phyloP scores from a whole-genome alignment of 2,797 vertebrate species.

The Poeciliopsis infans region DNA sequence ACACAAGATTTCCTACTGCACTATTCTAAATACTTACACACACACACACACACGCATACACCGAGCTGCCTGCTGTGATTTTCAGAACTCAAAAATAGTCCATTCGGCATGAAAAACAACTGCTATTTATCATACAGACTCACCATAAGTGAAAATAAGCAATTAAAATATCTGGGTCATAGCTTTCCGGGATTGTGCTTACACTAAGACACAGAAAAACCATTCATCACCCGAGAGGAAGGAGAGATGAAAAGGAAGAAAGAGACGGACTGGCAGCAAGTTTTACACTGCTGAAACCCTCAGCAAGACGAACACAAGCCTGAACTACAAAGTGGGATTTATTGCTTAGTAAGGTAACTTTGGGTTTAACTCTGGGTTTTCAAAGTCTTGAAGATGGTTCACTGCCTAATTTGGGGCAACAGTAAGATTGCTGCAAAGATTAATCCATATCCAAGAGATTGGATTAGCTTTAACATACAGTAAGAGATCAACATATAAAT shows the following conservation, averaged over 20 bases:
- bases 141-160: slow-evolving; percentile 67
- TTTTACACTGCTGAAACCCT: neutral
- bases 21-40: slow-evolving; percentile 13
- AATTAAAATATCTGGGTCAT: slow-evolving; percentile 81
- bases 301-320: neutral
- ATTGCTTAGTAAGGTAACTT: neutral
- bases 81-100: slow-evolving; percentile 58
- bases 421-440: neutral
- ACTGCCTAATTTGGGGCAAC: neutral
- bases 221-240: slow-evolving; percentile 59
- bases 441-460: neutral
- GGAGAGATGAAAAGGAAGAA: slow-evolving; percentile 10
- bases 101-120: slow-evolving; percentile 58
- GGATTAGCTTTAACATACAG: neutral
- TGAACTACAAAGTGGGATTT: neutral
- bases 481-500: neutral
- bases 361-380: neutral
- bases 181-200: slow-evolving; percentile 69
- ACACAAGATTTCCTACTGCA: slow-evolving; percentile 26
- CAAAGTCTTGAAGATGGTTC: neutral
- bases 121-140: slow-evolving; percentile 72
- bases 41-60: slow-evolving; percentile 12
- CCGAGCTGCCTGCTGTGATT: slow-evolving; percentile 51
- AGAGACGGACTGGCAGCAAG: slow-evolving; percentile 19
- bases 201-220: slow-evolving; percentile 53